Evolutionary conservation across 2,888 invertebrate species (phyloP), one percentile per base, ranked within the genome.

Genomic region (Andrena bicolor): DNA sequence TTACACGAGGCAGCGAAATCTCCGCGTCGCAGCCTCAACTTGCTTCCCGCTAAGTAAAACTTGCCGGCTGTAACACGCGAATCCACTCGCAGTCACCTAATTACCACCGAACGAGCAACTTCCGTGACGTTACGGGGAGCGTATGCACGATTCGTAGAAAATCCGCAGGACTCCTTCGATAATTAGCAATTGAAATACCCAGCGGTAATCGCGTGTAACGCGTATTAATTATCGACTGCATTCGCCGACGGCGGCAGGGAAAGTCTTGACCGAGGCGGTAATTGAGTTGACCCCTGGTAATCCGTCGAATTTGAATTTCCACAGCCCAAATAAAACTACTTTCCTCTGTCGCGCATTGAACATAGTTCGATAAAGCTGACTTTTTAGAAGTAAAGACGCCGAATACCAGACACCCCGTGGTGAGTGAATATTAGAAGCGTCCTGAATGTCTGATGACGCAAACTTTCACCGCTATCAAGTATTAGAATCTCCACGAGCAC

Each of bases 61-160:
- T 84, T 84, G 60, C 30, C 53, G 75, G 61, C 56, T 23, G 61
- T 76, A 77, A 80, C 80, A 75, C 66, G 80, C 76, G 75, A 81
- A 70, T 68, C 78, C 60, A 58, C 65, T 77, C 70, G 53, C 71
- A 84, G 71, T 61, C 81, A 49, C 56, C 60, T 81, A 83, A 83
- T 85, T 85, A 76, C 76, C 68, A 74, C 74, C 71, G 66, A 83
- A 48, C 28, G 58, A 58, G 32, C 69, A 69, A 76, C 13, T 70
- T 76, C 20, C 64, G 23, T 32, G 30, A 65, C 30, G 63, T 58
- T 49, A 30, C 60, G 5, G 23, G 23, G 13, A 23, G 41, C 32
- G n/a, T n/a, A 28, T 30, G 41, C 41, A 20, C 13, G 58, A 76
- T 49, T 69, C 23, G n/a, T 28, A n/a, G 26, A 35, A 6, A 49